Conservation (phyloP, 2,888 invertebrate species). For the Zygothrica quintamaculata region DNA sequence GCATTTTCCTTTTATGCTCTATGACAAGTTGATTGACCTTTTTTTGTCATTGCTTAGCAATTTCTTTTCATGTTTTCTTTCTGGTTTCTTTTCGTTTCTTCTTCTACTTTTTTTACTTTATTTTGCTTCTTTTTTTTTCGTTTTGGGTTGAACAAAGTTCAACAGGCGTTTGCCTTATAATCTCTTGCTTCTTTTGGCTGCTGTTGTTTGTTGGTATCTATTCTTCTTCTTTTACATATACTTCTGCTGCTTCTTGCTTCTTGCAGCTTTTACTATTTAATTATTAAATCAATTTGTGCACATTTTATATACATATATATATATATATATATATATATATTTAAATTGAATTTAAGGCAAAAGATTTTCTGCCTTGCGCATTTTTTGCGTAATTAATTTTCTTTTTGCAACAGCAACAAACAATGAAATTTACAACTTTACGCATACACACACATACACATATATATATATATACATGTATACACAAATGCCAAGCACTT, state of each 20-base stretch:
- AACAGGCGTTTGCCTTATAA: constrained; percentile 13
- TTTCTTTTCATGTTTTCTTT: too few relatives aligned
- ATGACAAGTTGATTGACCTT: constrained; percentile 70
- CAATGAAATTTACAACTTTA: constrained; percentile 76
- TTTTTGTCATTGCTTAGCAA: too few relatives aligned
- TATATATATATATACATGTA: too few relatives aligned
- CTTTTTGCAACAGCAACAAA: constrained; percentile 49
- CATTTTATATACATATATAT: too few relatives aligned
- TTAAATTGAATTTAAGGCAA: constrained; percentile 46
- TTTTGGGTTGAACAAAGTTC: constrained; percentile 21
- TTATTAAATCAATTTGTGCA: constrained; percentile 50
- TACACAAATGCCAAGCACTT: constrained; percentile 69
- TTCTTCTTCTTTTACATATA: not conserved
- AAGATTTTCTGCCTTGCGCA: constrained; percentile 28
- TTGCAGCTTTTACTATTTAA: constrained; percentile 8
- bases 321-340: too few relatives aligned
- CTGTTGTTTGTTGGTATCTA: too few relatives aligned
- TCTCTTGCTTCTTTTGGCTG: too few relatives aligned
- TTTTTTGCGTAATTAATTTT: constrained; percentile 74
- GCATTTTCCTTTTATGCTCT: constrained; percentile 18
- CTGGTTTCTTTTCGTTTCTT: too few relatives aligned
- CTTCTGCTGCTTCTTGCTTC: not conserved
- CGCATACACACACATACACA: constrained; percentile 44
- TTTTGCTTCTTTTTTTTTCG: too few relatives aligned
- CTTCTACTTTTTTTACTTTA: too few relatives aligned